Percentiles rank a stretch among this genome's conserved stretches.
These are phyloP conservation scores for Zosterops lateralis DNA, from an alignment of 2,113 vertebrate species.

Conservation along the genomic window DNA sequence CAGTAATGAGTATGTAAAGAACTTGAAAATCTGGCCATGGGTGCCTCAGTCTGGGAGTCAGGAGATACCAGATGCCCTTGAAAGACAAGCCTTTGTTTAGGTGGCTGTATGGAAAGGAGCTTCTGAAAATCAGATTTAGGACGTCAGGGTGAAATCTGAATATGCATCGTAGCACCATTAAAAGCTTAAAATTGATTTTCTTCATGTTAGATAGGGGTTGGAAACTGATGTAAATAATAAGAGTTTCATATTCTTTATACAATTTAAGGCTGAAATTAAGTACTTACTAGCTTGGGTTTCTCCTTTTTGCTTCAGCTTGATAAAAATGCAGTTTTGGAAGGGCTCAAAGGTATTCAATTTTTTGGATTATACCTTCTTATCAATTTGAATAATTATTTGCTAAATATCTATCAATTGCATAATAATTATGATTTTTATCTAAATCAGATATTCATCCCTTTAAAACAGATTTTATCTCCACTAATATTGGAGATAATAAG, in stretches of 20 bases:
- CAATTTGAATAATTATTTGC: background rate
- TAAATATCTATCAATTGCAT: background rate
- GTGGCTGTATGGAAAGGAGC: background rate
- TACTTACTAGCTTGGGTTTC: background rate
- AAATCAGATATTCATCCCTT: background rate
- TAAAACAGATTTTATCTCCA: background rate
- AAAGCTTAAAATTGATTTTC: background rate
- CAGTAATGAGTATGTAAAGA: background rate
- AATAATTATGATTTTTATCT: background rate
- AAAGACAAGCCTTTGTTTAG: slow-evolving; percentile 3
- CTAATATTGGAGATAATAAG: background rate
- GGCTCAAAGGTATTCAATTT: background rate
- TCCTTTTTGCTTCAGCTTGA: background rate
- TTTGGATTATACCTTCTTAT: background rate
- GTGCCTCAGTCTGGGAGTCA: background rate
- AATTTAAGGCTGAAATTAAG: background rate
- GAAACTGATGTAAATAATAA: background rate
- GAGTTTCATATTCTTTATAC: background rate
- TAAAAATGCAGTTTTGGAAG: background rate
- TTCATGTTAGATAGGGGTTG: background rate
- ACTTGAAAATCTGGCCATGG: slow-evolving; percentile 41
- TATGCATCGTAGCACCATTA: background rate
- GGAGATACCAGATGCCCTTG: background rate
- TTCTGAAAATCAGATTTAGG: background rate
- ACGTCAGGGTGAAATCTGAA: background rate